Evolutionary conservation across 2,113 vertebrate species (phyloP).

Genomic region (Otolemur garnettii): DNA sequence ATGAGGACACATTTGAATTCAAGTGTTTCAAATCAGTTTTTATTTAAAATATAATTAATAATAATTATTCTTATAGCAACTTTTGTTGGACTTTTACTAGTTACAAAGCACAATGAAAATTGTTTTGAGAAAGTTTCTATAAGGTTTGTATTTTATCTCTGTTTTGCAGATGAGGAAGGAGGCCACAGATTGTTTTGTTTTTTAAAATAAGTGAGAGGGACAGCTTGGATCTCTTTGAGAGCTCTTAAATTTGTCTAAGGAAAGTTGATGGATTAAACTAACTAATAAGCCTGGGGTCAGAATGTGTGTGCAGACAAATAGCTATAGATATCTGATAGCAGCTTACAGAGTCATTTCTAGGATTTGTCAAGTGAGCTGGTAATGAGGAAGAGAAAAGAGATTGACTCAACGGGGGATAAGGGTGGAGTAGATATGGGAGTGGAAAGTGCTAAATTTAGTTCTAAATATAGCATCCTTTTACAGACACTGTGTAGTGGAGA

Average conservation of each 20-base stretch:
- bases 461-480: background rate
- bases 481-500: background rate
- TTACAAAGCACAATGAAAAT: background rate
- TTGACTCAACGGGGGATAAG: background rate
- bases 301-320: no score
- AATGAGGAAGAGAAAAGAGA: background rate
- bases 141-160: constrained; percentile 18
- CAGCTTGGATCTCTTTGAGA: background rate
- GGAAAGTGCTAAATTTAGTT: background rate
- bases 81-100: background rate
- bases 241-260: background rate
- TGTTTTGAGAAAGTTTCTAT: constrained; percentile 16
- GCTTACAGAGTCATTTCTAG: background rate
- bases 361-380: background rate
- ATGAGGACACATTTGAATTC: no score
- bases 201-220: background rate
- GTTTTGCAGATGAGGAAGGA: background rate
- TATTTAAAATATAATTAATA: background rate
- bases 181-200: background rate
- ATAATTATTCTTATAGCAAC: background rate
- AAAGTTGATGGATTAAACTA: background rate
- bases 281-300: background rate
- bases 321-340: background rate
- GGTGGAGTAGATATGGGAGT: background rate
- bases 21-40: constrained; percentile 8